Percentiles rank a stretch among this genome's conserved stretches.
Evolutionary conservation across 2,113 vertebrate species (phyloP).

Genomic region (Albula goreensis): DNA sequence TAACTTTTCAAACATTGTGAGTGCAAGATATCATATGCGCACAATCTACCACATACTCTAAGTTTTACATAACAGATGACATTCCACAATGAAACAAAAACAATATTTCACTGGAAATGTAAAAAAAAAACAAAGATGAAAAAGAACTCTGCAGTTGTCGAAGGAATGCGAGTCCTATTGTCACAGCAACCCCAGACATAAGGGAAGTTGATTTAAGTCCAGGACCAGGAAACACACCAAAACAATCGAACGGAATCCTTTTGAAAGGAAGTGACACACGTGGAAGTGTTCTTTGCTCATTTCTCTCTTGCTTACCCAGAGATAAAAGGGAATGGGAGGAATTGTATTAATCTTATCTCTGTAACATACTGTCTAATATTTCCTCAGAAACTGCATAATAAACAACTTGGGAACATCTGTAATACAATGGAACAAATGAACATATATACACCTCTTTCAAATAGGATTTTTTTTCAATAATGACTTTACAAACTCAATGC

Average conservation of each 20-base stretch:
- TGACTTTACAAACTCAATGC: background rate
- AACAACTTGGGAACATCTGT: constrained; percentile 6
- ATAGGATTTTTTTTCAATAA: background rate
- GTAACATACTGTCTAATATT: constrained; percentile 21
- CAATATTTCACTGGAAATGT: background rate
- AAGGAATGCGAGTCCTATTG: background rate
- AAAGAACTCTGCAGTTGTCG: background rate
- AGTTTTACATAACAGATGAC: background rate
- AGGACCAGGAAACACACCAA: constrained; percentile 37
- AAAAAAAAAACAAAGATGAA: background rate
- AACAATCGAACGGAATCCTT: constrained; percentile 35
- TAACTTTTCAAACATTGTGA: background rate
- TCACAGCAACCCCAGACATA: constrained; percentile 15
- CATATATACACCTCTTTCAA: constrained; percentile 19
- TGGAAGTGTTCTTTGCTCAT: background rate
- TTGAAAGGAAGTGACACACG: constrained; percentile 34
- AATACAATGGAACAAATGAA: background rate
- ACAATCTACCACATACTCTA: background rate
- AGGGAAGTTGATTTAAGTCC: constrained; percentile 37
- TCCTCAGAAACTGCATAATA: constrained; percentile 23
- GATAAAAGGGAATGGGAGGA: constrained; percentile 20
- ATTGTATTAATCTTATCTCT: constrained; percentile 24
- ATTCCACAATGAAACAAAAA: background rate
- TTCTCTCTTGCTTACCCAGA: constrained; percentile 15
- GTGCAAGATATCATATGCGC: background rate